Evolutionary conservation across 2,113 vertebrate species (phyloP), one percentile per base, ranked within the genome.

Genomic region (Numida meleagris): DNA sequence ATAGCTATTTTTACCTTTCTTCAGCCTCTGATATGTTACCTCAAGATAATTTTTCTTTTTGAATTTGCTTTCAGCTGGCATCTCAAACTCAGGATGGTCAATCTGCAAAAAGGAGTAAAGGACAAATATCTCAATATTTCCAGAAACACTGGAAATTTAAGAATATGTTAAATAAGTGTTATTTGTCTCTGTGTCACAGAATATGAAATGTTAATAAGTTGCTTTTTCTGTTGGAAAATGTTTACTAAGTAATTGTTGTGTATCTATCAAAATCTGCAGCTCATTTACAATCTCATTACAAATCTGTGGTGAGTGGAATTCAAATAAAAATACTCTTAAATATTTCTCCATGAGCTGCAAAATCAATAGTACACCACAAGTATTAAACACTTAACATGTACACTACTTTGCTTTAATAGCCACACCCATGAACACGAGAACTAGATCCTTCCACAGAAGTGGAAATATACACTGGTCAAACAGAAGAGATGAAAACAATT

Each of bases 21-120:
- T 88, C 93, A 93, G 89, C 51, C 82, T 94, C 68, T 97, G 81
- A 91, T 92, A 96, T 70, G 83, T 84, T 93, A 99, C 98, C 98
- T 98, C 97, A 61, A 93, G 96, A 97, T 97, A 96, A 78, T 98
- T 98, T 90, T 95, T 84, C 16, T 85, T 93, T 58, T 96, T 94
- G 86, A 71, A 96, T 97, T 98, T 97, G 98, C 98, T 98, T 93
- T 98, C 96, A 77, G 96, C 96, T 7, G 98, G 98, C 93, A 99
- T 97, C 40, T 98, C 98, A 94, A 99, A 97, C 48, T 99, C 98
- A 43, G 99, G 99, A 94, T 99, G 98, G 94, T 99, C 98, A 95
- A 99, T 99, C 99, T 99, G 97, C 93, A 92, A 91, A 92, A 89
- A 95, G 57, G 82, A 96, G 82, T 81, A 77, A 92, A 97, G 42